Base-by-base conservation (phyloP, 2,113 vertebrate species). In the Myxocyprinus asiaticus region DNA sequence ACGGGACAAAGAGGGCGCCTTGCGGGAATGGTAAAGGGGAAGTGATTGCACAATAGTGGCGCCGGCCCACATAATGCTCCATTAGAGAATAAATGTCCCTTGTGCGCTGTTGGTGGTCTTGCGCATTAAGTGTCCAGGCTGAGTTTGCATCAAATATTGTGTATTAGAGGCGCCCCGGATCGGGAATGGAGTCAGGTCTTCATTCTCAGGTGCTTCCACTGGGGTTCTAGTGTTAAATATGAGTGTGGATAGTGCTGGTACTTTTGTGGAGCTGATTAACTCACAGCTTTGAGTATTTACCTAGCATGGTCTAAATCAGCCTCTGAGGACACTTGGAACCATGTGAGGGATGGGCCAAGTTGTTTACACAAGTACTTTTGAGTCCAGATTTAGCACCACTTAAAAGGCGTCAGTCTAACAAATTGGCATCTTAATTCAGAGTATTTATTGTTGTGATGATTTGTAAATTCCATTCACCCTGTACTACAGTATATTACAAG, bases 211-310 rank as follows among this genome's bases (percentile, higher is more conserved):
- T 79, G 77, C 84, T 56, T 79, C 81, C 67, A 9, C 50, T 44
- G 6, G 4, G 6, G 42, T 59, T 77, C 4, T 51, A 11, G 43
- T 70, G 86, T 87, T 91, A 89, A 90, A 91, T 91, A 88, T 4
- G 22, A 33, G 22, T 3, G 22, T 33, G 67, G 72, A 77, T 62
- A 84, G 84, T 66, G 59, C 80, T 67, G 66, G 67, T 72, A 33
- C 22, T 33, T 33, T 33, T 33, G 77, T 79, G 79, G 48, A 86
- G 65, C 85, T 87, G 85, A 87, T 90, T 89, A 87, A 80, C 85
- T 78, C 75, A 45, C 83, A 83, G 83, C 50, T 10, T 53, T 9
- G 9, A 56, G 5, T 56, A 33, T 33, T 33, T 33, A 33, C 22
- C 22, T 33, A 33, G 22, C 22, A 33, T 33, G 22, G 22, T 33